phyloP scores from a whole-genome alignment of 2,797 vertebrate species.

The Lepilemur septentrionalis region DNA sequence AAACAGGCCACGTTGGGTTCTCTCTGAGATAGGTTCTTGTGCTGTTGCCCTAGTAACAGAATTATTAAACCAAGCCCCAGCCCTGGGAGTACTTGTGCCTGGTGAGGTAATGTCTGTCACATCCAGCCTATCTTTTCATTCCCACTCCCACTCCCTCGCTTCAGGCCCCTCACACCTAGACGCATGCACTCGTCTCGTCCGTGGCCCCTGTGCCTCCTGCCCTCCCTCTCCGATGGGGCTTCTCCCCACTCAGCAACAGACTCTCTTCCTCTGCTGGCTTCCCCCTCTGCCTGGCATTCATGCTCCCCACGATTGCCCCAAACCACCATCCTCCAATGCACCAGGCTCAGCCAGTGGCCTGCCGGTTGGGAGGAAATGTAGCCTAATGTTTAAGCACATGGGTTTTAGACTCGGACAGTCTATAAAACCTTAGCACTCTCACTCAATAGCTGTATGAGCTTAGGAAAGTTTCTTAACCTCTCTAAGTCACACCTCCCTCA shows the following conservation, averaged over 20 bases:
- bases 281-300: conserved; percentile 39
- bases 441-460: neutral
- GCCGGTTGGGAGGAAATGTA: no score
- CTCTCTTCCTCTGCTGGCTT: neutral
- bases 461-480: neutral
- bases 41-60: conserved; percentile 75
- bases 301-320: conserved; percentile 3
- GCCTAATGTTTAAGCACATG: neutral
- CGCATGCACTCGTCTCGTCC: neutral
- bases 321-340: neutral
- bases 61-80: conserved; percentile 55
- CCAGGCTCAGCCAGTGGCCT: neutral
- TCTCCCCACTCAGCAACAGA: neutral
- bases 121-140: conserved; percentile 19
- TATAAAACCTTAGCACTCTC: neutral
- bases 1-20: neutral
- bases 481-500: neutral
- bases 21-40: conserved; percentile 24
- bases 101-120: conserved; percentile 71
- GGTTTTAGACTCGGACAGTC: neutral
- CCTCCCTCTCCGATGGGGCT: conserved; percentile 65
- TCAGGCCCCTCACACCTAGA: neutral
- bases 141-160: neutral
- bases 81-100: conserved; percentile 23
- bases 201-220: conserved; percentile 46